Base-by-base conservation (phyloP, 30 jellyfish, hydroid and myxozoan genomes). In the Hydractinia echinata region DNA sequence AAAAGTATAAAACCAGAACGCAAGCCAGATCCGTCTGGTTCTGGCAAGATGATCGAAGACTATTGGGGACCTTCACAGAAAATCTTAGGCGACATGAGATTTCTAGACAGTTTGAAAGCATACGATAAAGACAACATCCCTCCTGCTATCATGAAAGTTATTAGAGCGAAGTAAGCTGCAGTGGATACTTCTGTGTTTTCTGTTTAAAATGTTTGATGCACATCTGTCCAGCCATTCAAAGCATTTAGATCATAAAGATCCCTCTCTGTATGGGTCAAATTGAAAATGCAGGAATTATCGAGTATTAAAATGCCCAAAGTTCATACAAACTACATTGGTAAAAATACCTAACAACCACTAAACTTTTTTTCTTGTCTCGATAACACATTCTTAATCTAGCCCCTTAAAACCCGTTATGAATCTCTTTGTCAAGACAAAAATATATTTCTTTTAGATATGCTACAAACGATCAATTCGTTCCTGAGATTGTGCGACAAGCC, bases 41-140 rank as follows among this genome's bases (percentile, higher is more conserved):
- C 98, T 14, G 98, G 98, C 13, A 92, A 92, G 70, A 92, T 92
- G 98, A 86, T 91, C 5, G 98, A 86, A 66, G 98, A 92, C 70
- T 92, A 56, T 79, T 92, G 98, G 98, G 98, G 98, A 48, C 96
- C 98, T 53, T 92, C 98, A 9, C 98, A 87, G 71, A 92, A 87
- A 61, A 55, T 92, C 9, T 89, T 92, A 8, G 90, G 98, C 49
- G 98, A 92, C 60, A 55, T 92, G 89, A 92, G 83, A 76, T 92
- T 92, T 55, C 66, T 92, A 76, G 98, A 92, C 76, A 73, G 91
- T 49, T 67, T 92, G 77, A 87, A 84, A 66, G 83, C 96, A 72
- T 92, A 86, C 66, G 98, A 92, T 77, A 92, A 92, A 81, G 96
- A 92, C 69, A 92, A 92, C 73, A 92, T 92, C 18, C 83, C 95